A percentile compares a stretch with the other conserved stretches of the same genome.
phyloP scores from a whole-genome alignment of 2,888 invertebrate species.

The Spodoptera littoralis region DNA sequence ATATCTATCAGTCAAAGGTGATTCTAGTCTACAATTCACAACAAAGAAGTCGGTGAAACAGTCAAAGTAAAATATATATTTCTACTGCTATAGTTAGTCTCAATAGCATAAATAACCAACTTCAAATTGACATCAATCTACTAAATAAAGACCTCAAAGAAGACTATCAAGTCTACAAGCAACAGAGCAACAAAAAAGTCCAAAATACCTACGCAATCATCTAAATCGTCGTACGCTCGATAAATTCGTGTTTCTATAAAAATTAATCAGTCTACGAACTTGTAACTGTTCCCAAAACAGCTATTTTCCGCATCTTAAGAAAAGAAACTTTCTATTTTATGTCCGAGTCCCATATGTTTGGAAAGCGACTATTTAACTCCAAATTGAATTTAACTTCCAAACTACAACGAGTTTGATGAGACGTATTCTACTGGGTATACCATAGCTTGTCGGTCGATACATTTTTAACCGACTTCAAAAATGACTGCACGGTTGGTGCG shows the following conservation, averaged over 20 bases:
- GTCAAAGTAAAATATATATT: too few species aligned
- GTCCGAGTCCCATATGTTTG: conserved; percentile 43
- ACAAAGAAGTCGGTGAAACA: too few species aligned
- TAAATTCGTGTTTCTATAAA: conserved; percentile 38
- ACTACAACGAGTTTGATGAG: conserved; percentile 6
- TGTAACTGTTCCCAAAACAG: conserved; percentile 47
- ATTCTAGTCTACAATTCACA: too few species aligned
- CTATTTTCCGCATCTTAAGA: conserved; percentile 37
- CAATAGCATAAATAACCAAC: too few species aligned
- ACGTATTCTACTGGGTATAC: too few species aligned
- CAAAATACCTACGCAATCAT: conserved; percentile 21
- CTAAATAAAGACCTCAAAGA: too few species aligned
- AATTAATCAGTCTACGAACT: conserved; percentile 41
- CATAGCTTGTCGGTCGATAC: too few species aligned
- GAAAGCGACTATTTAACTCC: conserved; percentile 22
- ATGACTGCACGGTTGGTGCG: too few species aligned
- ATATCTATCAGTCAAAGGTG: too few species aligned
- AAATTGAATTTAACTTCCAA: conserved; percentile 56
- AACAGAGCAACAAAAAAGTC: conserved; percentile 8
- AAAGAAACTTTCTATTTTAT: conserved; percentile 45
- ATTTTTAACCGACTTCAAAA: too few species aligned
- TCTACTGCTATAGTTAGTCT: too few species aligned
- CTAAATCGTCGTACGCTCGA: conserved; percentile 27
- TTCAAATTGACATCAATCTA: too few species aligned
- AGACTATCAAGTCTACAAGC: neutral